Conservation (phyloP, 92 coral and sea anemone genomes). For the Paramuricea clavata region DNA sequence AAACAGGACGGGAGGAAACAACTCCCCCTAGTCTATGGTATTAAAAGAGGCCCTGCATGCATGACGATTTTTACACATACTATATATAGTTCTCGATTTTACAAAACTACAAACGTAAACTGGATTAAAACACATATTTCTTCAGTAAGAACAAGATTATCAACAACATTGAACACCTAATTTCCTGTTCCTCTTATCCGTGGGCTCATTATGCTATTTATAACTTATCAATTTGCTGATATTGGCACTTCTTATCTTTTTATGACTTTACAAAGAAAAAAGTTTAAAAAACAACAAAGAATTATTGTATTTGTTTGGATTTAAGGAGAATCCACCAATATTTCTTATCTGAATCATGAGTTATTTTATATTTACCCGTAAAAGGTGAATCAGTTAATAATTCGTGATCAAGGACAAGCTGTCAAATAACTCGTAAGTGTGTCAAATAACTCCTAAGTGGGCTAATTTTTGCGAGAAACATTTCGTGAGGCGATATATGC, state of each 20-base stretch:
- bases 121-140: background rate
- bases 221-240: background rate
- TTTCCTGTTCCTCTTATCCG: background rate
- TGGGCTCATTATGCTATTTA: background rate
- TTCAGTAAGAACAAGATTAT: background rate
- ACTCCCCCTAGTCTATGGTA: too few species aligned
- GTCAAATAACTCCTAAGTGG: too few species aligned
- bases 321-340: background rate
- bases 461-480: background rate
- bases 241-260: background rate
- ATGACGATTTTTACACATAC: too few species aligned
- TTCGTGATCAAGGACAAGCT: background rate
- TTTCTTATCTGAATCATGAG: background rate
- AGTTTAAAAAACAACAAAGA: background rate
- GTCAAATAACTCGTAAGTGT: background rate
- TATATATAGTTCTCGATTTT: background rate
- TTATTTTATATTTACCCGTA: background rate
- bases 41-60: too few species aligned
- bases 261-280: background rate
- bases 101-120: background rate
- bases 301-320: background rate
- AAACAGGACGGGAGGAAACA: too few species aligned
- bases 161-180: background rate
- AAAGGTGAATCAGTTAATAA: background rate
- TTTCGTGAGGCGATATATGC: background rate